Percentiles rank a stretch among this genome's conserved stretches.
These are phyloP conservation scores for Agonopterix subpropinquella DNA, from an alignment of 2,888 invertebrate genomes.

Conservation along the genomic window DNA sequence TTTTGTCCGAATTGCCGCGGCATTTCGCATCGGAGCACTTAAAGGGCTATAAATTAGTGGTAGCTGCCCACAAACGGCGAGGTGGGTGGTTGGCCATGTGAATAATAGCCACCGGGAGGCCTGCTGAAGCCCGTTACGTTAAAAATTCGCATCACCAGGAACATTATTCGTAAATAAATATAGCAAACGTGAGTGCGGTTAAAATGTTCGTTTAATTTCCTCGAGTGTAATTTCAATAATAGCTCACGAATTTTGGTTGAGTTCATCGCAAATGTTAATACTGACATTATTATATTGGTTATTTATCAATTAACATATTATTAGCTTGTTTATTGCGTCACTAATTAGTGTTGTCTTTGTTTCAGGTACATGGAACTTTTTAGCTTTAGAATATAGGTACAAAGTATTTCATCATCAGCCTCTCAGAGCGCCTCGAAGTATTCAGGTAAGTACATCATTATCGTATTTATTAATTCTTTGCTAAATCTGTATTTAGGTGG, in stretches of 20 bases:
- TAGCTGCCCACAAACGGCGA: conserved; percentile 63
- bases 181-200: conserved; percentile 1
- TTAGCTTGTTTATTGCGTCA: neutral
- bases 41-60: conserved; percentile 68
- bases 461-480: no score
- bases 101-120: conserved; percentile 58
- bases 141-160: conserved; percentile 21
- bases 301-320: no score
- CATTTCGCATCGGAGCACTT: conserved; percentile 55
- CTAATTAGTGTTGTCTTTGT: neutral
- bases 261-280: no score
- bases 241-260: no score
- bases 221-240: neutral
- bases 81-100: conserved; percentile 61
- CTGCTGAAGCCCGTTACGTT: conserved; percentile 38
- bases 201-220: conserved; percentile 2
- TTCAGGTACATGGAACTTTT: neutral
- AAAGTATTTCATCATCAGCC: no score
- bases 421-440: no score
- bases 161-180: conserved; percentile 19
- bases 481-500: no score
- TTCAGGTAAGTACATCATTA: no score
- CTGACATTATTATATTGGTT: neutral
- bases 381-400: no score
- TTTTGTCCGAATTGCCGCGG: conserved; percentile 49